A percentile compares a stretch with the other conserved stretches of the same genome.
Conservation (phyloP, 1,140 invertebrate species). For the Drosophila malerkotliana region DNA sequence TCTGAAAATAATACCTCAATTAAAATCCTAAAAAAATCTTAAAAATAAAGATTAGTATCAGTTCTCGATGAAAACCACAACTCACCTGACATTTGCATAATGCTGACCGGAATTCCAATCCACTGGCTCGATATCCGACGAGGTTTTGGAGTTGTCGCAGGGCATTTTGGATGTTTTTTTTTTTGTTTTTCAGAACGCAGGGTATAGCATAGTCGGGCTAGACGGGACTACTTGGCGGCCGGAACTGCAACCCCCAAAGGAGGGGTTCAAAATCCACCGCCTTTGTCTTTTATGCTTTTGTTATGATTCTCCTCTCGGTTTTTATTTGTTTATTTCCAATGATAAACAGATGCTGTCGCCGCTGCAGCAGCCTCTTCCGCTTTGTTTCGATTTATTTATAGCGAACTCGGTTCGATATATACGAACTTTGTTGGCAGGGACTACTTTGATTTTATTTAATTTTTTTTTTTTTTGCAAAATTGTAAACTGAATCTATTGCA, state of each 20-base stretch:
- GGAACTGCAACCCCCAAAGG: conserved; percentile 18
- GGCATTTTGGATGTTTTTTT: conserved; percentile 56
- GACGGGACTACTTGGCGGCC: not conserved
- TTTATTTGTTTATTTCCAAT: conserved; percentile 68
- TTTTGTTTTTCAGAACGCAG: not conserved
- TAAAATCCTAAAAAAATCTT: not conserved
- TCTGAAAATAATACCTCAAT: not conserved
- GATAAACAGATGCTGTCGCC: conserved; percentile 56
- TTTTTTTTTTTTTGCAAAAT: conserved; percentile 46
- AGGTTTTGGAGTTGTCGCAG: conserved; percentile 78
- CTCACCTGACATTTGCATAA: conserved; percentile 82
- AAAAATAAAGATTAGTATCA: not conserved
- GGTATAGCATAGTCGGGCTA: conserved; percentile 38
- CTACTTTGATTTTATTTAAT: conserved; percentile 58
- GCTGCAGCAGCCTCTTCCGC: conserved; percentile 3
- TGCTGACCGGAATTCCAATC: conserved; percentile 82
- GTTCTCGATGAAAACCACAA: not conserved
- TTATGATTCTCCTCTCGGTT: conserved; percentile 37
- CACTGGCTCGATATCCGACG: conserved; percentile 82
- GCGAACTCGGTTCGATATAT: conserved; percentile 26
- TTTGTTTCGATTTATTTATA: conserved; percentile 56
- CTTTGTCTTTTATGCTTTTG: conserved; percentile 40
- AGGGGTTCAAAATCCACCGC: not conserved
- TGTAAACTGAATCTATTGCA: conserved; percentile 62
- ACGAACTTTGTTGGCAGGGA: conserved; percentile 39